Evolutionary conservation across 1,140 invertebrate species (phyloP).

Genomic region (Leptoteleia sp.): DNA sequence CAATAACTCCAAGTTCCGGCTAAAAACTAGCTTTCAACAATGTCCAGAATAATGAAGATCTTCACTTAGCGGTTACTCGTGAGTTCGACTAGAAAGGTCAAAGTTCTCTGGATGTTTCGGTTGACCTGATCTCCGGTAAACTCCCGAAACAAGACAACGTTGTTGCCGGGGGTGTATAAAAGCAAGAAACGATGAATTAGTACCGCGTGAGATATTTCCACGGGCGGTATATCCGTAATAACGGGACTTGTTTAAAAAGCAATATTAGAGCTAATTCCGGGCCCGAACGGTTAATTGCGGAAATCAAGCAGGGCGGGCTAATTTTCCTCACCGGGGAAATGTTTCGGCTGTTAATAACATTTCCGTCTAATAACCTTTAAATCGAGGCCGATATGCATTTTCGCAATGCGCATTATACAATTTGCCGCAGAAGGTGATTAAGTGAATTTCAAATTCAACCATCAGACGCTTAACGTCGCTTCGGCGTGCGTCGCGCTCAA

Average conservation of each 20-base stretch:
- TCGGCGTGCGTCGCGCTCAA: conserved; percentile 36
- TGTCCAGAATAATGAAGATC: conserved; percentile 16
- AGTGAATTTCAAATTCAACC: conserved; percentile 52
- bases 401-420: conserved; percentile 34
- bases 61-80: conserved; percentile 29
- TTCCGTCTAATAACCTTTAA: conserved; percentile 47
- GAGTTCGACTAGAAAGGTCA: conserved; percentile 46
- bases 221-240: conserved; percentile 50
- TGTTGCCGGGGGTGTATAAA: conserved; percentile 50
- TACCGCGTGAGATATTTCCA: conserved; percentile 50
- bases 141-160: conserved; percentile 57
- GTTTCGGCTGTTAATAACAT: conserved; percentile 41
- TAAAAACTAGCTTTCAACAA: too few species aligned
- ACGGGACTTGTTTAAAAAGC: conserved; percentile 56
- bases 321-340: conserved; percentile 42
- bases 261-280: conserved; percentile 41
- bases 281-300: conserved; percentile 45
- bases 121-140: conserved; percentile 58
- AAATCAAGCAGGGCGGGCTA: conserved; percentile 27
- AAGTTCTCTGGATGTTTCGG: conserved; percentile 51
- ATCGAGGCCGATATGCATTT: conserved; percentile 48
- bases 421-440: conserved; percentile 41
- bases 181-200: conserved; percentile 51
- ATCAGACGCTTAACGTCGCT: conserved; percentile 40
- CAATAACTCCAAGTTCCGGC: too few species aligned